phyloP scores from a whole-genome alignment of 1,140 invertebrate species.

The Patella vulgata region DNA sequence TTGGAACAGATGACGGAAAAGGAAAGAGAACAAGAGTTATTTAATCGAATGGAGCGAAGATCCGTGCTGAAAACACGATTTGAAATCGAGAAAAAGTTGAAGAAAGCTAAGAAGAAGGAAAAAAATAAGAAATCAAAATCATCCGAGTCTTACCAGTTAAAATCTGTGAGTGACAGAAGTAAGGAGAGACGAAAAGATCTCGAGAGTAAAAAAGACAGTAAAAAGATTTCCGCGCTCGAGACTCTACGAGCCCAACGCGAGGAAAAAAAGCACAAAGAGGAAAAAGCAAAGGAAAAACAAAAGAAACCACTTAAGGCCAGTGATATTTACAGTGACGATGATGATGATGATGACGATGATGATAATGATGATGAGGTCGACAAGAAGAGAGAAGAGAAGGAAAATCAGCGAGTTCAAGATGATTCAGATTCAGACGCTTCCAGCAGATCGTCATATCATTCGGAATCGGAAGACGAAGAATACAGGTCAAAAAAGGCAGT shows the following conservation, averaged over 20 bases:
- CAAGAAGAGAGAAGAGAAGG: slow-evolving; percentile 26
- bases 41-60: slow-evolving; percentile 92
- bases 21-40: slow-evolving; percentile 96
- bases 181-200: slow-evolving; percentile 93
- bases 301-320: slow-evolving; percentile 84
- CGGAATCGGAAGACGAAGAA: slow-evolving; percentile 51
- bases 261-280: slow-evolving; percentile 75
- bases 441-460: slow-evolving; percentile 45
- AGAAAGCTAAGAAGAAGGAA: slow-evolving; percentile 84
- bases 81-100: slow-evolving; percentile 95
- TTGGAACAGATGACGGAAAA: slow-evolving; percentile 95
- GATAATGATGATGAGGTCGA: slow-evolving; percentile 48
- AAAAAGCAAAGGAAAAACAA: slow-evolving; percentile 70
- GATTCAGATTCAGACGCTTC: slow-evolving; percentile 56
- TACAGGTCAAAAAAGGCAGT: slow-evolving; percentile 70
- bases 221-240: slow-evolving; percentile 91
- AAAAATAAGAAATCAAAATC: slow-evolving; percentile 64
- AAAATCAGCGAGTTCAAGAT: slow-evolving; percentile 23
- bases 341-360: slow-evolving; percentile 73
- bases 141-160: slow-evolving; percentile 20
- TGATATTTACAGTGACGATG: slow-evolving; percentile 96
- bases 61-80: slow-evolving; percentile 93
- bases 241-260: slow-evolving; percentile 88
- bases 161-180: slow-evolving; percentile 77
- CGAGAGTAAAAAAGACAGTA: slow-evolving; percentile 80